Evolutionary conservation across 2,888 invertebrate genomes (phyloP), one percentile per base, ranked within the genome.

Genomic region (Andrena fulva): DNA sequence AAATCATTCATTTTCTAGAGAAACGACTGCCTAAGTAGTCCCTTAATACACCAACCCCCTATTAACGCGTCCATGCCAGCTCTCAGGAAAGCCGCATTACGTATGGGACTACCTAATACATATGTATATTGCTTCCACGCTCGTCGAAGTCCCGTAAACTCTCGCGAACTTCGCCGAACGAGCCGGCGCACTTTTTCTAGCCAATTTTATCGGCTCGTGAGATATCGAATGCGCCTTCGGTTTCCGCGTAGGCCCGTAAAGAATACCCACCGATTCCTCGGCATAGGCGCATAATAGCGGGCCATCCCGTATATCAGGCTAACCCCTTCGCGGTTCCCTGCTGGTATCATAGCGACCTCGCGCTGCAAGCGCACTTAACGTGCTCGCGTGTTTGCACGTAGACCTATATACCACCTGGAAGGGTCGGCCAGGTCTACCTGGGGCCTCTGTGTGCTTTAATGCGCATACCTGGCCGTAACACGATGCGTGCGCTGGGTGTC

Each of bases 301-400:
- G 82, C 87, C 86, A 89, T 89, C 88, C 82, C 89, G 85, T 90
- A 89, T 86, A 88, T 91, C 89, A 88, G 82, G 5, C 42, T 74
- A 73, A 67, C 62, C 66, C 75, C 35, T 78, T 72, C 69, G 71
- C 72, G 72, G 77, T 71, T 60, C 69, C 86, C 75, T 56, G 79
- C 75, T 75, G 72, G 66, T 73, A 77, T 76, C 77, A 20, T 62
- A 80, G 69, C 80, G 64, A 81, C 74, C 80, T 81, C 80, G 81
- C 48, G 69, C 80, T 80, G 71, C 31, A 82, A 80, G 70, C 81
- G 83, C 74, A 82, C 82, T 82, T 78, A 75, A 79, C 81, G 70
- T 81, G 80, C 76, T 81, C 79, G 83, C 73, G 78, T 74, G 71
- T 80, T 84, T 70, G 82, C 83, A 77, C 73, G 71, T 68, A 76